Conservation (phyloP, 2,113 vertebrate genomes). For the Etheostoma cragini region DNA sequence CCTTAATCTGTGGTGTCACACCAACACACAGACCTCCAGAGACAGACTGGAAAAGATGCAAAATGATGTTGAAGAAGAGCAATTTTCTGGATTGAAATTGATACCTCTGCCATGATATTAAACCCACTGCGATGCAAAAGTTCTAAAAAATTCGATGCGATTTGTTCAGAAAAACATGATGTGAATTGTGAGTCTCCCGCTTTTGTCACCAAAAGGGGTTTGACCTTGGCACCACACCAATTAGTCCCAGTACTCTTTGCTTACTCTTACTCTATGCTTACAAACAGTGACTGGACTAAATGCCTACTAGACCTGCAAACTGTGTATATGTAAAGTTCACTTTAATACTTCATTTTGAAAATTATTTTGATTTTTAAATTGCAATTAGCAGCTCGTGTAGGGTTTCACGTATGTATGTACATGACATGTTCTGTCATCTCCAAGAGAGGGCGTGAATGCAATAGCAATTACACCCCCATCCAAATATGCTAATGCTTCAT, state of each 20-base stretch:
- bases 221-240: constrained; percentile 29
- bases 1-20: constrained; percentile 15
- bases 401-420: constrained; percentile 9
- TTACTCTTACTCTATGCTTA: constrained; percentile 9
- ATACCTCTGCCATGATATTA: constrained; percentile 57
- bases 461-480: constrained; percentile 19
- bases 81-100: constrained; percentile 52
- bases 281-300: constrained; percentile 32
- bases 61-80: constrained; percentile 27
- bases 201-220: constrained; percentile 38
- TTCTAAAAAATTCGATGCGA: constrained; percentile 36
- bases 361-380: constrained; percentile 22
- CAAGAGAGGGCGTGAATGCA: constrained; percentile 28
- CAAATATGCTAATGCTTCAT: constrained; percentile 55
- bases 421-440: constrained; percentile 41
- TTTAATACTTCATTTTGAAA: no score
- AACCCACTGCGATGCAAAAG: constrained; percentile 48
- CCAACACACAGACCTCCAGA: constrained; percentile 8
- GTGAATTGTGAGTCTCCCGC: constrained; percentile 20
- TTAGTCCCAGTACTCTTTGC: constrained; percentile 25
- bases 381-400: not conserved
- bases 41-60: constrained; percentile 42
- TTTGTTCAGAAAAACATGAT: constrained; percentile 34
- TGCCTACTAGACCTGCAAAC: constrained; percentile 3
- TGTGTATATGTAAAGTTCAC: not conserved